Evolutionary conservation across 2,888 invertebrate genomes (phyloP).

Genomic region (Yponomeuta sedellus): DNA sequence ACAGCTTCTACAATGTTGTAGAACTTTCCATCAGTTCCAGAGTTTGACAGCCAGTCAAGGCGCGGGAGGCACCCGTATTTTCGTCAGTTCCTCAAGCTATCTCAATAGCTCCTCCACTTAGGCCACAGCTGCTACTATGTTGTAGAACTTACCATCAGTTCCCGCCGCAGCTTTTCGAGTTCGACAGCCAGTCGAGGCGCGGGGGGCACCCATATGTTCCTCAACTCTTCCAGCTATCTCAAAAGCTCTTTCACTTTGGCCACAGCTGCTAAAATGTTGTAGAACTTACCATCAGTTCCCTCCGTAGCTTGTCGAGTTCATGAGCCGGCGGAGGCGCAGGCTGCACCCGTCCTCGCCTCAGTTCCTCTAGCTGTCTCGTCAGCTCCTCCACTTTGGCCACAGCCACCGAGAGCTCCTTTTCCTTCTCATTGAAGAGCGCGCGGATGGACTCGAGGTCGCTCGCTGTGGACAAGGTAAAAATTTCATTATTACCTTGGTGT

Average conservation of each 20-base stretch:
- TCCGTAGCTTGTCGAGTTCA: constrained; percentile 93
- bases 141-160: too few species aligned
- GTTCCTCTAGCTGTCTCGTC: constrained; percentile 94
- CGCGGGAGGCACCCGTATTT: constrained; percentile 30
- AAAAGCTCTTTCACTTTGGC: constrained; percentile 81
- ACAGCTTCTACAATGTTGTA: too few species aligned
- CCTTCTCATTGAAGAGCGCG: constrained; percentile 97
- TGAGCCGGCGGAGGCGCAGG: constrained; percentile 83
- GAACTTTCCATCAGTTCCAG: constrained; percentile 78
- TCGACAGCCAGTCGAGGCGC: constrained; percentile 77
- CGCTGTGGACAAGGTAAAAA: constrained; percentile 75
- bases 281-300: constrained; percentile 90
- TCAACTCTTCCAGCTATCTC: constrained; percentile 93
- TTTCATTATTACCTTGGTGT: constrained; percentile 9
- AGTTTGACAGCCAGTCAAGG: constrained; percentile 80
- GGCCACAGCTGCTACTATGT: constrained; percentile 86
- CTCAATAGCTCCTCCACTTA: constrained; percentile 97
- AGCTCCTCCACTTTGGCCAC: constrained; percentile 98
- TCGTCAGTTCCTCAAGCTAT: constrained; percentile 93
- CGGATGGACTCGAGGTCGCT: constrained; percentile 97
- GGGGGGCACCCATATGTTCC: constrained; percentile 80
- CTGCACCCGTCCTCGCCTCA: constrained; percentile 82
- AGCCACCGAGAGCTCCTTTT: constrained; percentile 97
- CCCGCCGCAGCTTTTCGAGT: constrained; percentile 84
- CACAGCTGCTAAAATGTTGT: neutral